Evolutionary conservation across 92 coral and sea anemone species (phyloP).

Genomic region (Galaxea fascicularis): DNA sequence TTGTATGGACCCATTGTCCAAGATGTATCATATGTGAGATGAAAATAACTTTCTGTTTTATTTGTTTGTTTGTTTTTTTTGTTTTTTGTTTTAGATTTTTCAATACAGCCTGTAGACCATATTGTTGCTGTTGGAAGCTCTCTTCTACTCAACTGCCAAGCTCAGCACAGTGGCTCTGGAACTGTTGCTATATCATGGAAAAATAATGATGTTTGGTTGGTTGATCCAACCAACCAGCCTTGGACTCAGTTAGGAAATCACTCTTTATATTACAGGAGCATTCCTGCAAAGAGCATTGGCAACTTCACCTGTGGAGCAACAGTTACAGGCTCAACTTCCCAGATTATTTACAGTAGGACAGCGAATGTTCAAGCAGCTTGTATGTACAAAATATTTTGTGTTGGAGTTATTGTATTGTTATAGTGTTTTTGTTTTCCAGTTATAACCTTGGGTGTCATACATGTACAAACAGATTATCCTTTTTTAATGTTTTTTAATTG

Average conservation of each 20-base stretch:
- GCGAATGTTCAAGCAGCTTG: conserved; percentile 91
- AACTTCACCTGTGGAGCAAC: conserved; percentile 79
- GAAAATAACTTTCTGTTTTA: neutral
- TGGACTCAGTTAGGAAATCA: conserved; percentile 73
- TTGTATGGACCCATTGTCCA: neutral
- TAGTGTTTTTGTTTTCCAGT: too few relatives aligned
- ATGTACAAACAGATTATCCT: too few relatives aligned
- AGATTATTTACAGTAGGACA: conserved; percentile 71
- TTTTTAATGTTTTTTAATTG: too few relatives aligned
- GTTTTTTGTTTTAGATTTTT: conserved; percentile 64
- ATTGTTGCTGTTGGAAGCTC: conserved; percentile 83
- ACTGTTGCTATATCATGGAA: conserved; percentile 79
- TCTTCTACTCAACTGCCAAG: conserved; percentile 84
- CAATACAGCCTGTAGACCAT: conserved; percentile 79
- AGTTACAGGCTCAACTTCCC: conserved; percentile 36
- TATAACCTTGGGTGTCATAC: too few relatives aligned
- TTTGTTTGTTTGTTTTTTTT: neutral
- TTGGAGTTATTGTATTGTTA: neutral
- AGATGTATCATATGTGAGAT: too few relatives aligned
- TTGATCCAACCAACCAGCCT: conserved; percentile 58
- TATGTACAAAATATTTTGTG: conserved; percentile 49
- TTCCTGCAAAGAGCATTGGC: conserved; percentile 75
- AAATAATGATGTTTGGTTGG: conserved; percentile 72
- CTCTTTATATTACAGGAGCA: conserved; percentile 85
- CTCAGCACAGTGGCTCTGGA: conserved; percentile 69